Conservation (phyloP, 2,113 vertebrate species). For the Paracanthobrama guichenoti region DNA sequence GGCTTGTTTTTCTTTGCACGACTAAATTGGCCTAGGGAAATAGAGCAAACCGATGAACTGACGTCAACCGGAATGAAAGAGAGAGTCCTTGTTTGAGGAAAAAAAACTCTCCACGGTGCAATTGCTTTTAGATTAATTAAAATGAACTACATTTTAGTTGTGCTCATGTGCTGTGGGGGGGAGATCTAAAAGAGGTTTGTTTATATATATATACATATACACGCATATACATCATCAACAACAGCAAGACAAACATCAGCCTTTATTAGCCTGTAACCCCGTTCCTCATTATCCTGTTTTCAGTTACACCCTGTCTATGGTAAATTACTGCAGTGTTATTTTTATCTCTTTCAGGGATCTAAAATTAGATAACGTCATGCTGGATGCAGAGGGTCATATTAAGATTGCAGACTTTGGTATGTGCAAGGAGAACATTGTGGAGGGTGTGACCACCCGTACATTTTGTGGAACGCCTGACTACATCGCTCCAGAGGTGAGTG, state of each 20-base stretch:
- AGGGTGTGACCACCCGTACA: slow-evolving; percentile 88
- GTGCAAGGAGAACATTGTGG: slow-evolving; percentile 95
- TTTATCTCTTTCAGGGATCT: slow-evolving; percentile 64
- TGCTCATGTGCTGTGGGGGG: neutral
- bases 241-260: neutral
- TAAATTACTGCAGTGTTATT: neutral
- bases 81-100: neutral
- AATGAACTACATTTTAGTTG: neutral
- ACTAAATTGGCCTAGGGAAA: slow-evolving; percentile 42
- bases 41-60: slow-evolving; percentile 30
- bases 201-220: neutral
- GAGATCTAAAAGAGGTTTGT: neutral
- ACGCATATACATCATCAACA: neutral
- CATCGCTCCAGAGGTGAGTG: slow-evolving; percentile 93
- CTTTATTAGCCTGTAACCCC: neutral
- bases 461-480: slow-evolving; percentile 99
- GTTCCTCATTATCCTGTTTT: slow-evolving; percentile 18
- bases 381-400: slow-evolving; percentile 31
- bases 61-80: slow-evolving; percentile 4
- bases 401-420: slow-evolving; percentile 99
- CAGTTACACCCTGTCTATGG: slow-evolving; percentile 74
- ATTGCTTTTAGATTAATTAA: neutral
- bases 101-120: neutral
- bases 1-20: slow-evolving; percentile 26
- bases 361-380: slow-evolving; percentile 26